These are phyloP conservation scores for Poeciliopsis gracilis DNA, from an alignment of 2,797 vertebrate genomes.

Conservation along the genomic window DNA sequence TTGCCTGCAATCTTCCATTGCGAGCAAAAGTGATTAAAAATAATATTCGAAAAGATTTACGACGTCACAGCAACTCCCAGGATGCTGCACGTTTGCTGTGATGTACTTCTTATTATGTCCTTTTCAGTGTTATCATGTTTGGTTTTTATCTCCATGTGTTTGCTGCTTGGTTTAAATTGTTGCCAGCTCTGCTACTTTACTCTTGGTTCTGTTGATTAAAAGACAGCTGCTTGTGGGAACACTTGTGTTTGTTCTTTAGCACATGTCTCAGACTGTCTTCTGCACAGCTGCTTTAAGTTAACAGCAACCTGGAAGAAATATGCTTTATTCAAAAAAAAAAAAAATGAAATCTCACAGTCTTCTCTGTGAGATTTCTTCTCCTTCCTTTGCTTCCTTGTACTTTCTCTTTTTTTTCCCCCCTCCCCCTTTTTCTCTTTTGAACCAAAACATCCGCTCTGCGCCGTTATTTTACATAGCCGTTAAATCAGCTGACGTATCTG, in stretches of 20 bases:
- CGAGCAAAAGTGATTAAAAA: neutral
- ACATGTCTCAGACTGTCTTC: slow-evolving; percentile 32
- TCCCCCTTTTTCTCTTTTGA: slow-evolving; percentile 64
- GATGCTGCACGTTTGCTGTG: slow-evolving; percentile 19
- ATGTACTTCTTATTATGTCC: slow-evolving; percentile 23
- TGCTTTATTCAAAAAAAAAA: slow-evolving; percentile 62
- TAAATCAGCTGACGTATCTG: slow-evolving; percentile 76
- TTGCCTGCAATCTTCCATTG: neutral
- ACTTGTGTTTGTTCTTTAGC: slow-evolving; percentile 38
- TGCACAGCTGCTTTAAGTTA: slow-evolving; percentile 79
- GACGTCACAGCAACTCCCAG: neutral
- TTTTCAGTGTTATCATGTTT: slow-evolving; percentile 24
- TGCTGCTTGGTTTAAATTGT: slow-evolving; percentile 19
- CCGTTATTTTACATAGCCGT: slow-evolving; percentile 72
- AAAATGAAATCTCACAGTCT: slow-evolving; percentile 53
- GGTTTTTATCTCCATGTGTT: slow-evolving; percentile 21
- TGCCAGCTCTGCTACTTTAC: slow-evolving; percentile 26
- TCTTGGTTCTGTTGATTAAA: slow-evolving; percentile 42
- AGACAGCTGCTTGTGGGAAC: slow-evolving; percentile 42
- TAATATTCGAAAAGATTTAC: neutral
- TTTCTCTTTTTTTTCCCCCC: neutral
- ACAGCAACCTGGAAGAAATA: slow-evolving; percentile 57
- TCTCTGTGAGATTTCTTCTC: no score
- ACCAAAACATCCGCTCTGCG: slow-evolving; percentile 76
- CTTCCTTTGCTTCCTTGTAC: slow-evolving; percentile 40